Conservation (phyloP, 2,888 invertebrate genomes). For the Nephrocerus scutellatus region DNA sequence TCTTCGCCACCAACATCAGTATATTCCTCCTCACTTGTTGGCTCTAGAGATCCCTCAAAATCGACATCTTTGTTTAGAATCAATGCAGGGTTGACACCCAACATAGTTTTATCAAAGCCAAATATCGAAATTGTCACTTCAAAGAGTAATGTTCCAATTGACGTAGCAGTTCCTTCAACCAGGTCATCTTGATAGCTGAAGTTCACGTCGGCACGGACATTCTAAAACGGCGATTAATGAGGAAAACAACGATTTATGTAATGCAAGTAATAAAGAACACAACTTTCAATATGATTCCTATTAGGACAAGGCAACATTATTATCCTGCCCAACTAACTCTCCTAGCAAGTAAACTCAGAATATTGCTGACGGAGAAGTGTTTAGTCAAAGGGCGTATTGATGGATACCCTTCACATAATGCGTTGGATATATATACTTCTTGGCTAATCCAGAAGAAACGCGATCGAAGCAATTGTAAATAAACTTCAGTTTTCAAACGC, state of each 20-base stretch:
- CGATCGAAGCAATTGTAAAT: no score
- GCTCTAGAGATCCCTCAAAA: constrained; percentile 28
- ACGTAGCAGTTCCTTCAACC: constrained; percentile 32
- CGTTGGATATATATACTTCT: no score
- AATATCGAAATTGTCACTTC: constrained; percentile 35
- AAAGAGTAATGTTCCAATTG: constrained; percentile 24
- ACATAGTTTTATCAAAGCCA: constrained; percentile 31
- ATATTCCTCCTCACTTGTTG: constrained; percentile 1
- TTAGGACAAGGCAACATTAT: no score
- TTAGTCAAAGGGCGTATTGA: no score
- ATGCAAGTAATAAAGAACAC: background rate
- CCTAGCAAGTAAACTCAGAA: no score
- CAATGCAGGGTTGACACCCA: constrained; percentile 26
- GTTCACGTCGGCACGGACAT: constrained; percentile 33
- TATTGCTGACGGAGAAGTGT: no score
- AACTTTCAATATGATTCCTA: background rate
- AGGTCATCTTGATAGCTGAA: constrained; percentile 34
- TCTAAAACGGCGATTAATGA: constrained; percentile 34
- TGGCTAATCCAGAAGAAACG: no score
- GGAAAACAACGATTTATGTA: constrained; percentile 6
- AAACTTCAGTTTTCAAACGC: no score
- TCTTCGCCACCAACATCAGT: background rate
- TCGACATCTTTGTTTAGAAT: constrained; percentile 31
- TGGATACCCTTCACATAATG: no score
- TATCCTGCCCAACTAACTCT: no score